Percentiles rank a stretch among this genome's conserved stretches.
Conservation (phyloP, 1,140 invertebrate species). For the Pinna nobilis region DNA sequence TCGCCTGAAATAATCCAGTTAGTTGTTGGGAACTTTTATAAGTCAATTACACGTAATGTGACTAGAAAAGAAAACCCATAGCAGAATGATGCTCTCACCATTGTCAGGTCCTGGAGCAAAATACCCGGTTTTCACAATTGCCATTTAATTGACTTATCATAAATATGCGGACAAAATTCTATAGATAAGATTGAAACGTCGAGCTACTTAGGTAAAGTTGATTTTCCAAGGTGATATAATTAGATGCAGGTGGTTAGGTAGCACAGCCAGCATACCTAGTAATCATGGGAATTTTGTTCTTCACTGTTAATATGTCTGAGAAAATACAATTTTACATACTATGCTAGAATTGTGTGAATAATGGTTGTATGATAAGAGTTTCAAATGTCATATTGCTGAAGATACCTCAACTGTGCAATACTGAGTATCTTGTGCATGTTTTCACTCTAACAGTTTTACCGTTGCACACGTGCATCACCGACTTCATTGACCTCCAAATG, state of each 20-base stretch:
- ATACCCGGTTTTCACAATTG: conserved; percentile 3
- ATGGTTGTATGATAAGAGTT: neutral
- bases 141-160: neutral
- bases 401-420: neutral
- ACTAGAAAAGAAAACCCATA: conserved; percentile 12
- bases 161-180: conserved; percentile 12
- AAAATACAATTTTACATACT: neutral
- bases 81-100: neutral
- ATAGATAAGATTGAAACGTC: conserved; percentile 1
- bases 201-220: conserved; percentile 2
- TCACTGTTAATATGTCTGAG: neutral
- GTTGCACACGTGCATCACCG: no score
- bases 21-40: conserved; percentile 20
- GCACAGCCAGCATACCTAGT: neutral
- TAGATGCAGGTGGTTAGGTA: conserved; percentile 17
- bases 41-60: conserved; percentile 22
- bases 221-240: conserved; percentile 22
- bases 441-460: no score
- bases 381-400: neutral
- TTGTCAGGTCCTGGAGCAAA: neutral
- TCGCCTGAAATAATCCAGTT: no score
- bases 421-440: no score
- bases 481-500: no score
- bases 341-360: conserved; percentile 3
- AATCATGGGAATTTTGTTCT: neutral